These are phyloP conservation scores for Sitta europaea DNA, from an alignment of 2,113 vertebrate genomes.

Conservation along the genomic window DNA sequence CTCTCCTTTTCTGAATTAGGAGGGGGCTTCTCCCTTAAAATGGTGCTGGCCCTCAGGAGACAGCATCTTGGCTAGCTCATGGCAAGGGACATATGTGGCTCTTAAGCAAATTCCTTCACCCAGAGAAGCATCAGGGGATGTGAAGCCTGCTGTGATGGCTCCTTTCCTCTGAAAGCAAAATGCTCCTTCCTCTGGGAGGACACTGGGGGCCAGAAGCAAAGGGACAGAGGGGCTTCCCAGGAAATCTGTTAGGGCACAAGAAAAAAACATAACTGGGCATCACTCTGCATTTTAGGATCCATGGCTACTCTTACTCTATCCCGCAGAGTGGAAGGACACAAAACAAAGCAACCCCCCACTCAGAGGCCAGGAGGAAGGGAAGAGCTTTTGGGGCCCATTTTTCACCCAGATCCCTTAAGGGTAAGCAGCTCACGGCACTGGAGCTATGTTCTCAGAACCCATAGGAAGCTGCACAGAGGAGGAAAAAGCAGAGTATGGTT, in stretches of 20 bases:
- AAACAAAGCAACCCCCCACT: not conserved
- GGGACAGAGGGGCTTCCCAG: not conserved
- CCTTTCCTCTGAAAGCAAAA: not conserved
- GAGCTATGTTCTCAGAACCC: not conserved
- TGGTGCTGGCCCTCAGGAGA: not conserved
- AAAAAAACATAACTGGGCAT: not conserved
- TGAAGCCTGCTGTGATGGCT: not conserved
- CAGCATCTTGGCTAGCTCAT: not conserved
- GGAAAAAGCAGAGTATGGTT: not conserved
- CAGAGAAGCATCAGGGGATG: not conserved
- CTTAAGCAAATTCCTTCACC: not conserved
- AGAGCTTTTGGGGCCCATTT: not conserved
- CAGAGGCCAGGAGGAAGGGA: not conserved
- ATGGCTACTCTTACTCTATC: not conserved
- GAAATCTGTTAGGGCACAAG: not conserved
- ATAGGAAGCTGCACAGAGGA: not conserved
- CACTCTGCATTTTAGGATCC: not conserved
- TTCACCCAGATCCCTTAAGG: not conserved
- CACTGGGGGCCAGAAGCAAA: accelerated
- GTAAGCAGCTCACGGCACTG: accelerated
- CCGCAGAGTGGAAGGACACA: accelerated
- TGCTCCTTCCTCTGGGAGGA: not conserved
- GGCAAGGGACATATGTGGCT: not conserved
- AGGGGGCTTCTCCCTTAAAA: not conserved
- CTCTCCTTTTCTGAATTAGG: not conserved